Evolutionary conservation across 2,888 invertebrate genomes (phyloP).

Genomic region (Alsophila aescularia): DNA sequence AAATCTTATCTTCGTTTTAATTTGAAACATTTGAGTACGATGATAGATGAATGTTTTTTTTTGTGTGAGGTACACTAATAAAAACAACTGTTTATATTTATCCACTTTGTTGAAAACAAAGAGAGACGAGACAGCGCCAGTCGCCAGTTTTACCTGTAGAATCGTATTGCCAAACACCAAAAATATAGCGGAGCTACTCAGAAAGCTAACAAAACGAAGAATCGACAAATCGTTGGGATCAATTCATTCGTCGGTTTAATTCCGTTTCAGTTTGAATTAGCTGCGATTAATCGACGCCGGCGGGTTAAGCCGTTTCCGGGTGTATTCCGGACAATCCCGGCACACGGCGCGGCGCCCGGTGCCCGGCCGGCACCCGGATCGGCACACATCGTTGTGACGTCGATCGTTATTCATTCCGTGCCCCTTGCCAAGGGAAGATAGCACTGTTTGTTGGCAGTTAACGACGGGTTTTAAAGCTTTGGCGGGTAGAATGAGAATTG

Average conservation of each 20-base stretch:
- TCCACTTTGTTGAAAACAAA: too few species aligned
- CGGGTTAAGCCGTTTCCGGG: conserved; percentile 69
- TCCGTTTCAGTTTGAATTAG: conserved; percentile 82
- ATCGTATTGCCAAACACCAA: conserved; percentile 2
- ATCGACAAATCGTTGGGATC: conserved; percentile 81
- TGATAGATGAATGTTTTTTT: too few species aligned
- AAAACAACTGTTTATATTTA: too few species aligned
- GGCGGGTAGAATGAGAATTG: conserved; percentile 15
- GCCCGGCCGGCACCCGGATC: conserved; percentile 54
- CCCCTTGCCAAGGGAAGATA: conserved; percentile 69
- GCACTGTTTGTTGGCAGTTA: conserved; percentile 67
- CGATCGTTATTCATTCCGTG: conserved; percentile 79
- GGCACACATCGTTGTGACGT: conserved; percentile 82
- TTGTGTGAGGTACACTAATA: neutral
- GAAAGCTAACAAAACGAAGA: conserved; percentile 38
- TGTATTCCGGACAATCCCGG: conserved; percentile 35
- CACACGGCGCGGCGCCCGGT: conserved; percentile 34
- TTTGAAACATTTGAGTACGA: neutral
- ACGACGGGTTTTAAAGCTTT: conserved; percentile 45
- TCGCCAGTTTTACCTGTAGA: too few species aligned
- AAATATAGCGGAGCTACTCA: conserved; percentile 8
- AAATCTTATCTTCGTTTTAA: neutral
- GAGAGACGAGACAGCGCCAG: too few species aligned
- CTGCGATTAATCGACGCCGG: conserved; percentile 79
- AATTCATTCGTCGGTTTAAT: conserved; percentile 82